Evolutionary conservation across 1,140 invertebrate species (phyloP).

Genomic region (Nilaparvata lugens): DNA sequence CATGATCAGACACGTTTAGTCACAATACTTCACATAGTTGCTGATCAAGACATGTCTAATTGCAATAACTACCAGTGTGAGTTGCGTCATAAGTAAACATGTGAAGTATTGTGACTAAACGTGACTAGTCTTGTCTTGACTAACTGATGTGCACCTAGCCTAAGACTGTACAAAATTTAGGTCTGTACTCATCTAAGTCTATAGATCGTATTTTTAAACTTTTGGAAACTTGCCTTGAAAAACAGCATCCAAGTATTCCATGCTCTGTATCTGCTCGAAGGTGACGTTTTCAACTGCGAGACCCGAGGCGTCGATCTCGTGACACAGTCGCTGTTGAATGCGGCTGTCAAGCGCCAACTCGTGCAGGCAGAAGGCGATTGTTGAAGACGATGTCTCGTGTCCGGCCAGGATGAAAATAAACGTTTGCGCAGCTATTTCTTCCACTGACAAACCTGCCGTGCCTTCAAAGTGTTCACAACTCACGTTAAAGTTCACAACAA

Average conservation of each 20-base stretch:
- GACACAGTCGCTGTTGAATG: conserved; percentile 42
- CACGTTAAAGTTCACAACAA: too few relatives aligned
- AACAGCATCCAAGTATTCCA: conserved; percentile 51
- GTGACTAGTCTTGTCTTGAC: too few relatives aligned
- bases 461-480: conserved; percentile 13
- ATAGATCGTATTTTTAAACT: too few relatives aligned
- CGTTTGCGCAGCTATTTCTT: conserved; percentile 46
- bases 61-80: too few relatives aligned
- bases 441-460: conserved; percentile 27
- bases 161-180: too few relatives aligned
- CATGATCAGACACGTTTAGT: too few relatives aligned
- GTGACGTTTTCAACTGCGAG: conserved; percentile 36
- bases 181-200: too few relatives aligned
- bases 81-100: too few relatives aligned
- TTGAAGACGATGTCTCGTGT: conserved; percentile 49
- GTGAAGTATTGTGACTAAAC: too few relatives aligned
- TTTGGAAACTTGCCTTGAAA: conserved; percentile 39
- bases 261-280: conserved; percentile 49
- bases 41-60: too few relatives aligned
- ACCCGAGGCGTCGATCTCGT: conserved; percentile 39
- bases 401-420: conserved; percentile 56
- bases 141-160: too few relatives aligned
- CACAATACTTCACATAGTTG: too few relatives aligned
- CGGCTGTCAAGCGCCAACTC: conserved; percentile 46
- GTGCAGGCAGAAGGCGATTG: conserved; percentile 43